Evolutionary conservation across 2,113 vertebrate genomes (phyloP), one percentile per base, ranked within the genome.

Genomic region (Nerophis lumbriciformis): DNA sequence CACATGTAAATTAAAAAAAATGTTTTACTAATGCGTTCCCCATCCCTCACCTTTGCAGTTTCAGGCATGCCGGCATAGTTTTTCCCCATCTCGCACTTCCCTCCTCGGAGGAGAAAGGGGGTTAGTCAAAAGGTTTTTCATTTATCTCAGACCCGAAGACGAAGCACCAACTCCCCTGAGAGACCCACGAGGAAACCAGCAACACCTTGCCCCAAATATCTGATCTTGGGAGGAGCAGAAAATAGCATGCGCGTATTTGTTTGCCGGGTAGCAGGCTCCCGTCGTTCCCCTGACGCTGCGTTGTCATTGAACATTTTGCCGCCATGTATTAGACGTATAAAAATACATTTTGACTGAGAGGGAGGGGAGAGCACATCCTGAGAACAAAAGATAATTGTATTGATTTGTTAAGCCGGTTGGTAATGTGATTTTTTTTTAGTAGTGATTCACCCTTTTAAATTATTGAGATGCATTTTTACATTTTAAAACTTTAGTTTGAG

Each of bases 181-280:
- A 85, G 63, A 81, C 77, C 82, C 82, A 82, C 49, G 51, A 85
- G 85, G 83, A 87, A 88, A 76, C 83, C 70, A 75, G 69, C 65
- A 84, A 89, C 85, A 89, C 87, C 87, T 88, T 88, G 87, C 83
- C 87, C 87, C 83, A 88, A 89, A 88, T 89, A 89, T 76, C 83
- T 88, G 87, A 85, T 88, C 87, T 83, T 77, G 79, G 42, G 81
- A 81, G 82, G 63, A 77, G 85, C 80, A 86, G 79, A 87, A 87
- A 88, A 88, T 88, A 90, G 81, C 81, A 80, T 75, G 68, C 68
- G 44, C 37, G 71, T 81, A 78, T 89, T 83, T 88, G 85, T 87
- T 87, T 88, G 88, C 78, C 38, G 79, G 84, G 74, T 83, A 73
- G 67, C 74, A 83, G 77, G 75, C 74, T 83, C 77, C 61, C 75